Evolutionary conservation across 1,140 invertebrate species (phyloP).

Genomic region (Euura saliciscinereae): DNA sequence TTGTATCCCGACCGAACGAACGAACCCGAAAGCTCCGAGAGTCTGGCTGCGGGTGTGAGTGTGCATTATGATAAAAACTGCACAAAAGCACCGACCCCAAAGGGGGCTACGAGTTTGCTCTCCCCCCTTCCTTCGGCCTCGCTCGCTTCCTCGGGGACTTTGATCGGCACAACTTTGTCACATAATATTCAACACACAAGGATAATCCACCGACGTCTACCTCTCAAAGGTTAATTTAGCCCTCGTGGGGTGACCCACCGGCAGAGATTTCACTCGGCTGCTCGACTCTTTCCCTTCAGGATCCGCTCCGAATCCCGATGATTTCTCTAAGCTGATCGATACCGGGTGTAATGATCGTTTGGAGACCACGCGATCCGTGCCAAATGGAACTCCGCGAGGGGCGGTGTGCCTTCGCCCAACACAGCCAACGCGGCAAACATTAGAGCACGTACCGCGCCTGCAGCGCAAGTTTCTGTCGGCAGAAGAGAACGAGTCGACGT

Average conservation of each 20-base stretch:
- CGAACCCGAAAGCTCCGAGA: neutral
- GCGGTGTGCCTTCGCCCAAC: neutral
- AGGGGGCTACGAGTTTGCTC: neutral
- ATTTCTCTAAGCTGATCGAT: neutral
- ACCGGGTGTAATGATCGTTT: neutral
- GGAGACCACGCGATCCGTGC: too few relatives aligned
- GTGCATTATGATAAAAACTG: constrained; percentile 2
- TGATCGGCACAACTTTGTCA: neutral
- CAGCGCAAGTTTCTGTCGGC: neutral
- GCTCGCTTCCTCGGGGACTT: neutral
- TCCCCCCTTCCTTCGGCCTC: neutral
- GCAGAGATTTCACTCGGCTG: too few relatives aligned
- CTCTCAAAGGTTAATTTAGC: too few relatives aligned
- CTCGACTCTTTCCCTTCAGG: too few relatives aligned
- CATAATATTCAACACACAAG: neutral
- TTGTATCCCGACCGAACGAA: neutral
- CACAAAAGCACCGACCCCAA: neutral
- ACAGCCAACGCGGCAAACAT: neutral
- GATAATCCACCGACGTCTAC: too few relatives aligned
- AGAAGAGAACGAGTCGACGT: too few relatives aligned
- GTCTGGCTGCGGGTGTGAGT: neutral
- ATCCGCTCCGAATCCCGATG: too few relatives aligned
- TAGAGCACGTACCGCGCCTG: neutral
- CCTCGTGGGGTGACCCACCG: too few relatives aligned
- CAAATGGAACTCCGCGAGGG: too few relatives aligned